Evolutionary conservation across 2,113 vertebrate genomes (phyloP).

Genomic region (Protobothrops mucrosquamatus): DNA sequence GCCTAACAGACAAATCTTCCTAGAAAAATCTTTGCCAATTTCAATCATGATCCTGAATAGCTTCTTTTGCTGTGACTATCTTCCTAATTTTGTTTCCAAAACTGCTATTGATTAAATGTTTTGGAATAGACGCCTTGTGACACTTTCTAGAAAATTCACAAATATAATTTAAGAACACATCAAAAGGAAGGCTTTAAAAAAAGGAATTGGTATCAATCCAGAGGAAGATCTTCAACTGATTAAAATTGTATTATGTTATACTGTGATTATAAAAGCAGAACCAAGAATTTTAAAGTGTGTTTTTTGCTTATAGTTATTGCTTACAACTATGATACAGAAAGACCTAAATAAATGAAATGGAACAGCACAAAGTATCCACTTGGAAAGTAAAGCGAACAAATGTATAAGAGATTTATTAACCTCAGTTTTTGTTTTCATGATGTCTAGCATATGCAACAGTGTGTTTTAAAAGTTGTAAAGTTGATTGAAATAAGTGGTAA

Average conservation of each 20-base stretch:
- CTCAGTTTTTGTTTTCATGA: background rate
- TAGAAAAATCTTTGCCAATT: background rate
- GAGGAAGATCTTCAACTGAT: background rate
- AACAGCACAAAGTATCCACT: background rate
- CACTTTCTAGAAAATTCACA: background rate
- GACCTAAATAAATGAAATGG: background rate
- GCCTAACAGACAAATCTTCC: conserved; percentile 48
- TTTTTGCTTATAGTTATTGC: background rate
- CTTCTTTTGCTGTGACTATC: background rate
- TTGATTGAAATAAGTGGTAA: background rate
- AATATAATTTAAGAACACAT: background rate
- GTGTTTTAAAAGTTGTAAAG: background rate
- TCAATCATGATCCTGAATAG: background rate
- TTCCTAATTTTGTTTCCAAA: background rate
- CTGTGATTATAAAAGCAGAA: background rate
- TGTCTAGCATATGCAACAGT: background rate
- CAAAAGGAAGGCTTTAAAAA: background rate
- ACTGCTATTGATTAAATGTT: background rate
- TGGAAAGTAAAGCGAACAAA: background rate
- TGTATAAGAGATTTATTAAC: background rate
- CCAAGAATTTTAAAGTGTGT: background rate
- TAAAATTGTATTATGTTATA: background rate
- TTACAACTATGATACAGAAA: background rate
- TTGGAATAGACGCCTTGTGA: background rate
- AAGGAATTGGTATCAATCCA: background rate